Evolutionary conservation across 2,113 vertebrate genomes (phyloP), one percentile per base, ranked within the genome.

Genomic region (Platichthys flesus): DNA sequence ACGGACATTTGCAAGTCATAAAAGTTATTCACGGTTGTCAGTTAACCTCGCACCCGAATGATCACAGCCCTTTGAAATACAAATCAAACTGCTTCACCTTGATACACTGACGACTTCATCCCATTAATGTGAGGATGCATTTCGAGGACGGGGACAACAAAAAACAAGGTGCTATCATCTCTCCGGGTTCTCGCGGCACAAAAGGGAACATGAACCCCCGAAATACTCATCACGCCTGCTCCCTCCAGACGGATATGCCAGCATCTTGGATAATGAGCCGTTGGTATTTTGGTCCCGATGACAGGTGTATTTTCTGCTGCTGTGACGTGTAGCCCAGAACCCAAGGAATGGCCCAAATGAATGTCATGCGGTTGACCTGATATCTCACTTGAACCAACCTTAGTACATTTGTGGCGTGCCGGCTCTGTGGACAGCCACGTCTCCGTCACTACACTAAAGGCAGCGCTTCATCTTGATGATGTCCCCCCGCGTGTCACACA

Each of bases 1-100:
- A 84, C 20, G 74, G 88, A 92, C 91, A 92, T 93, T 93, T 92
- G 90, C 91, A 93, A 94, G 91, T 92, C 88, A 91, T 85, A 81
- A 90, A 86, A 87, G 86, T 88, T 91, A 83, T 89, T 85, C 88
- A 84, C 12, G 74, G 77, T 67, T 88, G 92, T 88, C 90, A 88
- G 88, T 90, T 91, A 92, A 89, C 86, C 88, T 83, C 71, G 16
- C 81, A 81, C 80, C 84, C 84, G 91, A 91, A 93, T 89, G 89
- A 88, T 81, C 79, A 37, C 77, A 74, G 82, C 73, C 73, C 84
- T 92, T 93, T 91, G 88, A 91, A 91, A 91, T 90, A 90, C 90
- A 89, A 92, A 92, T 92, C 79, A 74, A 87, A 92, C 74, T 47
- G 79, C 66, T 85, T 90, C 86, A 90, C 88, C 82, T 89, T 80